Evolutionary conservation across 2,113 vertebrate species (phyloP).

Genomic region (Hippopotamus amphibius): DNA sequence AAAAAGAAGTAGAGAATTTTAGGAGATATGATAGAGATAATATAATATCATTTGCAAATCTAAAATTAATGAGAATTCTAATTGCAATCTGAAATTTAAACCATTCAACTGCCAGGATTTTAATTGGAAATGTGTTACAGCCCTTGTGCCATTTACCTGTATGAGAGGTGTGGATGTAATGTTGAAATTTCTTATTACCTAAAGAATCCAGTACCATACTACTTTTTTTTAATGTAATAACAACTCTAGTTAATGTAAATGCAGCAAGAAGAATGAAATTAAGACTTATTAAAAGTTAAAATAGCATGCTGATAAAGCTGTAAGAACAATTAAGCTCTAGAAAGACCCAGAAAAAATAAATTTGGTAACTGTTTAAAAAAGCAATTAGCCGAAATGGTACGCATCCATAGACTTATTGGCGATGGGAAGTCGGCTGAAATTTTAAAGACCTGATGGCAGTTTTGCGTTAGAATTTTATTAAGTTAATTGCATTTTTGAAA

Average conservation of each 20-base stretch:
- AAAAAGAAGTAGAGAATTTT: not conserved
- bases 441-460: conserved; percentile 69
- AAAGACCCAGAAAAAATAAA: conserved; percentile 62
- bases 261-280: conserved; percentile 54
- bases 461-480: conserved; percentile 79
- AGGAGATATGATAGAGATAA: not conserved
- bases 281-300: conserved; percentile 71
- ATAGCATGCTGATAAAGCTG: conserved; percentile 48
- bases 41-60: not conserved
- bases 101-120: not conserved
- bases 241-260: conserved; percentile 44
- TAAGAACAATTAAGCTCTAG: conserved; percentile 59
- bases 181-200: conserved; percentile 29
- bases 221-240: conserved; percentile 11
- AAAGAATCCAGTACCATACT: not conserved
- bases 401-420: conserved; percentile 57
- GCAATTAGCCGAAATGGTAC: conserved; percentile 62
- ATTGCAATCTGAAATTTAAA: conserved; percentile 42
- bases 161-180: not conserved
- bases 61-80: conserved; percentile 51
- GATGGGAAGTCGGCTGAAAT: conserved; percentile 57
- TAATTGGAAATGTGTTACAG: conserved; percentile 38
- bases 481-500: conserved; percentile 79
- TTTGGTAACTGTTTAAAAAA: conserved; percentile 68
- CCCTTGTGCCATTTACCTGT: conserved; percentile 32